Percentiles rank a stretch among this genome's conserved stretches.
Evolutionary conservation across 1,140 invertebrate species (phyloP).

Genomic region (Mycetomoellerius zeteki): DNA sequence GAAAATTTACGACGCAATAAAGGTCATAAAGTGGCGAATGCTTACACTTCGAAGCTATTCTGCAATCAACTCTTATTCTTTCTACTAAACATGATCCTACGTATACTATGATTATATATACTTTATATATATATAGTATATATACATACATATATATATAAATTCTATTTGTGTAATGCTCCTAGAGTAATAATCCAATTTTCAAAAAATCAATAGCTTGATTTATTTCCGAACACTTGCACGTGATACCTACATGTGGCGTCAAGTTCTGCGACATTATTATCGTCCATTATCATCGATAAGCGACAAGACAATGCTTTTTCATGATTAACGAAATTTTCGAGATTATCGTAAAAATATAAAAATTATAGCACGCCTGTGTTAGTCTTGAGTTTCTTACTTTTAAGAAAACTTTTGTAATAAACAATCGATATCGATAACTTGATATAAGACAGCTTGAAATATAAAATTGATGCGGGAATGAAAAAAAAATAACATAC

Average conservation of each 20-base stretch:
- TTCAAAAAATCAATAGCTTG: not conserved
- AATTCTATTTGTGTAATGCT: not conserved
- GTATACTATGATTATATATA: no score
- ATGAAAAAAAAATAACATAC: not conserved
- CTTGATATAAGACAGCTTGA: not conserved
- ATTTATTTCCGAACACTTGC: no score
- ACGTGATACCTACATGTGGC: no score
- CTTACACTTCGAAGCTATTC: no score
- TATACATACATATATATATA: no score
- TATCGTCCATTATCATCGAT: conserved; percentile 16
- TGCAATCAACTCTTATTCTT: not conserved
- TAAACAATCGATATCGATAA: not conserved
- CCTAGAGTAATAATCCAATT: not conserved
- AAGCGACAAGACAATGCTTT: not conserved
- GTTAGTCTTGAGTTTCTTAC: no score
- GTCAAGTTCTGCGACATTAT: no score
- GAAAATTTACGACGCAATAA: not conserved
- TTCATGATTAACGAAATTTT: conserved; percentile 13
- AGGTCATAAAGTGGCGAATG: not conserved
- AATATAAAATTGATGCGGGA: not conserved
- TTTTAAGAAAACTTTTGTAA: not conserved
- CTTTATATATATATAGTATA: no score
- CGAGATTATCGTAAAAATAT: not conserved
- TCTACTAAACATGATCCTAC: no score
- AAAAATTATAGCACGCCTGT: not conserved